Evolutionary conservation across 1,140 invertebrate genomes (phyloP).

Genomic region (Saccostrea glomerata): DNA sequence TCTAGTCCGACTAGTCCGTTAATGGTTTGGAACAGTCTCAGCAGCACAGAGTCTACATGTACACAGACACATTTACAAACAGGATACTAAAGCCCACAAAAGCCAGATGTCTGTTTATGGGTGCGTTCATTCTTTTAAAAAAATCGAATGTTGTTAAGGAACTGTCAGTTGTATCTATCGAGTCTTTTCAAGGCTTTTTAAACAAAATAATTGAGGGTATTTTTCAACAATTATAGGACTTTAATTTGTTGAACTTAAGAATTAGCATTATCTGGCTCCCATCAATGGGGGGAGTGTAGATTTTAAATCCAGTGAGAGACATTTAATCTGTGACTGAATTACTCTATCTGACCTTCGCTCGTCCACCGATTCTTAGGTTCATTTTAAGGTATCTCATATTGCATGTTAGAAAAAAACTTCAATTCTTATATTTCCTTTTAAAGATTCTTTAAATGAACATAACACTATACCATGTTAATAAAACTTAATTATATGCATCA

Average conservation of each 20-base stretch:
- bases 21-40: too few relatives aligned
- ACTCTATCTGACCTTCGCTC: neutral
- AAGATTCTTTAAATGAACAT: neutral
- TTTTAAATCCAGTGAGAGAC: conserved; percentile 15
- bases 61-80: too few relatives aligned
- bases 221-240: conserved; percentile 33
- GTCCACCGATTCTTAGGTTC: neutral
- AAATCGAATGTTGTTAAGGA: neutral
- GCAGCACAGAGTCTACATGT: too few relatives aligned
- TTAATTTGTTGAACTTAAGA: conserved; percentile 25
- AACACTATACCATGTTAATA: too few relatives aligned
- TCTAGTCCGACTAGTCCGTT: too few relatives aligned
- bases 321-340: neutral
- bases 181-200: neutral
- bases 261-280: neutral
- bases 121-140: neutral
- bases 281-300: neutral
- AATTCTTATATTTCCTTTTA: neutral
- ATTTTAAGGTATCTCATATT: neutral
- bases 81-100: too few relatives aligned
- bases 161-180: neutral
- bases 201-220: conserved; percentile 30
- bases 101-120: neutral
- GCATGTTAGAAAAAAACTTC: neutral
- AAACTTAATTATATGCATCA: too few relatives aligned